Conservation (phyloP, 2,113 vertebrate species). For the Emydura subglobosa region DNA sequence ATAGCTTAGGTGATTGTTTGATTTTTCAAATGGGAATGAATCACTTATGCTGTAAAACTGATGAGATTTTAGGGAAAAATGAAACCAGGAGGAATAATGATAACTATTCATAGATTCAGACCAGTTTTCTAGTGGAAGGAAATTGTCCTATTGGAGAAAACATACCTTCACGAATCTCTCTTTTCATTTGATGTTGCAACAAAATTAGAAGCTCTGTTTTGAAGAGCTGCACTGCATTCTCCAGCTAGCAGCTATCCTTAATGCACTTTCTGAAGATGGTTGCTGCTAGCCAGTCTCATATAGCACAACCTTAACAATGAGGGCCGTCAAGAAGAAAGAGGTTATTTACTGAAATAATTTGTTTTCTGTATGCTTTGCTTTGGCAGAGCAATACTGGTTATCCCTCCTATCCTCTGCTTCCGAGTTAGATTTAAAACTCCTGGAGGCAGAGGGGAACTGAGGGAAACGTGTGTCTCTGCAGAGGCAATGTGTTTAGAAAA, state of each 20-base stretch:
- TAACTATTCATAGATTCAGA: neutral
- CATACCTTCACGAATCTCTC: neutral
- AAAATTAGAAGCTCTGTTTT: neutral
- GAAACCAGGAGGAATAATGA: neutral
- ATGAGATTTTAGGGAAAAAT: neutral
- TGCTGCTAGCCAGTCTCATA: neutral
- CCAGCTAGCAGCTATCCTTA: neutral
- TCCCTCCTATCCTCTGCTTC: neutral
- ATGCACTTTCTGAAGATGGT: neutral
- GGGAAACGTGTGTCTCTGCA: neutral
- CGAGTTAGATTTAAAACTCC: neutral
- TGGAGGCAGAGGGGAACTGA: neutral
- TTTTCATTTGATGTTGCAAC: neutral
- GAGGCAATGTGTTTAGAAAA: constrained; percentile 15
- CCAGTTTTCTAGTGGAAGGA: neutral
- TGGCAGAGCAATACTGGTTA: neutral
- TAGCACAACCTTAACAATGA: neutral
- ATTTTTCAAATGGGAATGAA: neutral
- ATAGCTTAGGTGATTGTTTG: neutral
- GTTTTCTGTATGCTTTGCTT: neutral
- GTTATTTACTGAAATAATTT: neutral
- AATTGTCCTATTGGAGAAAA: neutral
- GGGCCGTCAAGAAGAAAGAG: neutral
- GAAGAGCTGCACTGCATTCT: neutral
- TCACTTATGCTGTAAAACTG: neutral